Conservation (phyloP, 2,888 invertebrate genomes). For the Spisula solida region DNA sequence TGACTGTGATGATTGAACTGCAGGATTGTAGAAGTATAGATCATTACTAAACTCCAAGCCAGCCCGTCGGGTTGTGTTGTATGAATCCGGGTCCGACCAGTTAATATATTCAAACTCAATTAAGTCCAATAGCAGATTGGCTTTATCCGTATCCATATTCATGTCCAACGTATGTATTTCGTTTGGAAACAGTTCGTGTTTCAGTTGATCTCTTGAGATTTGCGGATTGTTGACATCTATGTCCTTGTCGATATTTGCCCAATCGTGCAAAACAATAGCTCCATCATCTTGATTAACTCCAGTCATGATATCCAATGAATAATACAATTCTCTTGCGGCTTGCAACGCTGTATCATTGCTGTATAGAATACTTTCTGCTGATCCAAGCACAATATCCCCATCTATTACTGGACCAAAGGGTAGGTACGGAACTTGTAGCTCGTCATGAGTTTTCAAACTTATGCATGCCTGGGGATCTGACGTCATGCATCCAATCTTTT, state of each 20-base stretch:
- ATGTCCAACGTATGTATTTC: slow-evolving; percentile 24
- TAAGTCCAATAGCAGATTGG: not conserved
- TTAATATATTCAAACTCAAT: slow-evolving; percentile 48
- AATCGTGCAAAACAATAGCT: slow-evolving; percentile 10
- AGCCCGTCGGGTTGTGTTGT: slow-evolving; percentile 83
- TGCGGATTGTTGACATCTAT: not conserved
- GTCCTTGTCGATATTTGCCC: not conserved
- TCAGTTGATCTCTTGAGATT: slow-evolving; percentile 38
- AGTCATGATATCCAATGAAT: not conserved
- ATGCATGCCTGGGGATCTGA: slow-evolving; percentile 68
- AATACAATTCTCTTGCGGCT: not conserved
- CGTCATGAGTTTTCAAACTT: slow-evolving; percentile 48
- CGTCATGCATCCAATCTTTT: slow-evolving; percentile 61
- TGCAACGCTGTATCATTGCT: not conserved
- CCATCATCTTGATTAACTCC: slow-evolving; percentile 54
- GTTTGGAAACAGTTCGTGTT: slow-evolving; percentile 2
- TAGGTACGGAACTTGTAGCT: slow-evolving; percentile 83
- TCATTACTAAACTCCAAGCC: not conserved
- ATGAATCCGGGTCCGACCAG: slow-evolving; percentile 80
- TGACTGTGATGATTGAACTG: not conserved
- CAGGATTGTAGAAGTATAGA: not conserved
- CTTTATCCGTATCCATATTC: not conserved
- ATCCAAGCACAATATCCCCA: slow-evolving; percentile 94
- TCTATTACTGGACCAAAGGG: slow-evolving; percentile 94
- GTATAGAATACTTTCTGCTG: slow-evolving; percentile 93